Conservation (phyloP, 1,140 invertebrate species). For the Drosophila micromelanica region DNA sequence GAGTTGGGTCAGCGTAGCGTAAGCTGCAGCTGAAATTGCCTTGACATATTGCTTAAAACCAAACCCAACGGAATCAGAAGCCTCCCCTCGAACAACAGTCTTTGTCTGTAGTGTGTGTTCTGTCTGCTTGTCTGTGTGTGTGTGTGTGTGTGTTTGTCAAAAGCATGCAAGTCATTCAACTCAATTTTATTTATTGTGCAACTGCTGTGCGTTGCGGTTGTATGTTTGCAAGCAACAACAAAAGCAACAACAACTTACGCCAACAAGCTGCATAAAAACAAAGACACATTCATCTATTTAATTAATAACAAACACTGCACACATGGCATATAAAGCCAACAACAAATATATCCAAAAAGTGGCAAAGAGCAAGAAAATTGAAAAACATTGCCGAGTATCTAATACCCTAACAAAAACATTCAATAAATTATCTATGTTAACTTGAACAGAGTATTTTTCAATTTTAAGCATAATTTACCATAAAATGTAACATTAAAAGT, state of each 20-base stretch:
- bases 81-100: constrained; percentile 22
- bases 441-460: no score
- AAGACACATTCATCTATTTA: constrained; percentile 63
- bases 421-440: no score
- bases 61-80: constrained; percentile 23
- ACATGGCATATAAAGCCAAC: constrained; percentile 30
- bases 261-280: constrained; percentile 27
- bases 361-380: not conserved
- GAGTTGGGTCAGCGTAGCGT: constrained; percentile 38
- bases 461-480: no score
- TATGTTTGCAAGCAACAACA: constrained; percentile 32
- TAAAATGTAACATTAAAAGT: no score
- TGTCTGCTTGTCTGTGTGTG: constrained; percentile 4
- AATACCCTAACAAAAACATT: not conserved
- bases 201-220: constrained; percentile 40
- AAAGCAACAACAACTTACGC: constrained; percentile 1
- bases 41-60: constrained; percentile 60
- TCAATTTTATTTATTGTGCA: constrained; percentile 65
- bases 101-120: constrained; percentile 14
- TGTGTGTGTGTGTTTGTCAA: constrained; percentile 40
- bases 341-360: constrained; percentile 9
- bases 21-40: constrained; percentile 54
- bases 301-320: constrained; percentile 65
- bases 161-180: constrained; percentile 67
- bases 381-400: not conserved